Evolutionary conservation across 2,888 invertebrate genomes (phyloP).

Genomic region (Latrodectus elegans): DNA sequence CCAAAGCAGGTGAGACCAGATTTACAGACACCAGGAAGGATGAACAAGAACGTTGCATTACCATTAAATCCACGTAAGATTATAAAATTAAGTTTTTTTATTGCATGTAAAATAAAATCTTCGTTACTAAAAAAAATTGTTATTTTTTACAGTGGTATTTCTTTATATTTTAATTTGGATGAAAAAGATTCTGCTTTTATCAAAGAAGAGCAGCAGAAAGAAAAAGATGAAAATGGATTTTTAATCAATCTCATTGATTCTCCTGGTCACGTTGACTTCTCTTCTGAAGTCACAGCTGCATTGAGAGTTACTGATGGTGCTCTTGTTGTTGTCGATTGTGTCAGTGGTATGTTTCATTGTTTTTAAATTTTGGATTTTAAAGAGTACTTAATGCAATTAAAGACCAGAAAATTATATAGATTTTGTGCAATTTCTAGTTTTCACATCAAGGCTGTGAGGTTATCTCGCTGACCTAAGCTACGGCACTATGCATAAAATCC

Average conservation of each 20-base stretch:
- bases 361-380: background rate
- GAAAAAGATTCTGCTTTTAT: slow-evolving; percentile 96
- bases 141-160: slow-evolving; percentile 89
- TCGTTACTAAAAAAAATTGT: background rate
- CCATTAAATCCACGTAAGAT: slow-evolving; percentile 99
- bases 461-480: no score
- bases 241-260: slow-evolving; percentile 99
- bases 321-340: slow-evolving; percentile 99
- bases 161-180: slow-evolving; percentile 98
- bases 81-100: background rate
- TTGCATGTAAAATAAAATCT: background rate
- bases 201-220: slow-evolving; percentile 90
- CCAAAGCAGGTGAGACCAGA: slow-evolving; percentile 98
- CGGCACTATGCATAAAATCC: no score
- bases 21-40: slow-evolving; percentile 99
- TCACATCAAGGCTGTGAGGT: no score
- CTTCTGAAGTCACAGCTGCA: slow-evolving; percentile 99
- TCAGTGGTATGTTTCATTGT: slow-evolving; percentile 85
- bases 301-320: slow-evolving; percentile 99
- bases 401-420: background rate
- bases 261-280: slow-evolving; percentile 99
- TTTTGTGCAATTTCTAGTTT: no score
- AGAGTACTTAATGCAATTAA: background rate
- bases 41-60: slow-evolving; percentile 99
- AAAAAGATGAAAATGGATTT: slow-evolving; percentile 94